Base-by-base conservation (phyloP, 1,140 invertebrate species). In the Colletes latitarsis region DNA sequence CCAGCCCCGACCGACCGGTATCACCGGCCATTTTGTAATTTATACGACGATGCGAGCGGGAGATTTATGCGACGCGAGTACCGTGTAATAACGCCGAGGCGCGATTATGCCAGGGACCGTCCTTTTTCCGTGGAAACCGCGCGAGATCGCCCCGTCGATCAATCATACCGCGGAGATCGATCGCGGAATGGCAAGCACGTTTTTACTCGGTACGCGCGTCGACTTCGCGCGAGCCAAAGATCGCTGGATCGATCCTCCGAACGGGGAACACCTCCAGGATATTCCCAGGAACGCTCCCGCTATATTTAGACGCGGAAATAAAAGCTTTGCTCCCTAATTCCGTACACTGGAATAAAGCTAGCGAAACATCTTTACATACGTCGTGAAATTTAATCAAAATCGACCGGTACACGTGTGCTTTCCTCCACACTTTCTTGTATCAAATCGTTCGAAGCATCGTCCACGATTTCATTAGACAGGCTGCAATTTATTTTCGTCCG, bases 51-150 rank as follows among this genome's bases (percentile, higher is more conserved):
- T 46, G 17, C 15, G 43, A 62, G 17, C 17, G 30, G 43, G 52
- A 85, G 79, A 77, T 85, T 85, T 82, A 81, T 70, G 78, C 41
- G 71, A 71, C 73, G 19, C 67, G 19, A 30, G 52, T 67, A 73
- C 39, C 80, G 57, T 69, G 46, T 70, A 71, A 67, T 67, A 73
- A 60, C 67, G 82, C 78, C 62, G 62, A 30, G 58, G 66, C 66
- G 73, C 71, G 77, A 83, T 72, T 66, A 75, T 77, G 62, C 43
- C 30, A 46, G 46, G 67, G 49, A 67, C 19, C 41, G 15, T 81
- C 55, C 52, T 84, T 85, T 84, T 75, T 67, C 39, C 78, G 49
- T 57, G 39, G 55, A 62, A 68, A 39, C 8, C 43, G 12, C 73
- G 49, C 46, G 53, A 63, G 49, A 21, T 39, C 58, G 17, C 49